Conservation (phyloP, 2,888 invertebrate genomes). For the Xanthorhoe designata region DNA sequence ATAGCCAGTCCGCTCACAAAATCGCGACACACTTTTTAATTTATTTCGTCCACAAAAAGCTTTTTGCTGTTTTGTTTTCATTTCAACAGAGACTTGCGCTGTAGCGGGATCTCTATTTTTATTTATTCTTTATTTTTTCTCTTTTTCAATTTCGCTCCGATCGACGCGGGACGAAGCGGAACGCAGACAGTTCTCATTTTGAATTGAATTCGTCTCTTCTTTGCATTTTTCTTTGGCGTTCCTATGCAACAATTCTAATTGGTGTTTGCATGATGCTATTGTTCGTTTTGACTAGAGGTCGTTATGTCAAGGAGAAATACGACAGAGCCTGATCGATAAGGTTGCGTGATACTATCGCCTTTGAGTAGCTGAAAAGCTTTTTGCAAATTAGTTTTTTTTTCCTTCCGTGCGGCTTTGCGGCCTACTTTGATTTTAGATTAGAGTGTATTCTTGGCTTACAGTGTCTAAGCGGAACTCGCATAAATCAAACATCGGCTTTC, state of each 20-base stretch:
- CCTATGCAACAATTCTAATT: constrained; percentile 78
- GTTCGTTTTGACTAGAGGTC: constrained; percentile 65
- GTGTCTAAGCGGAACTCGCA: constrained; percentile 20
- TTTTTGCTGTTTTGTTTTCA: constrained; percentile 82
- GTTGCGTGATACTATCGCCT: constrained; percentile 70
- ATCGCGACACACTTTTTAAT: constrained; percentile 84
- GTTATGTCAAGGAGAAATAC: constrained; percentile 62
- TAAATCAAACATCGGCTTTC: constrained; percentile 31
- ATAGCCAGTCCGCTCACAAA: constrained; percentile 69
- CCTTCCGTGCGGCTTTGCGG: constrained; percentile 49
- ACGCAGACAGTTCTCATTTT: constrained; percentile 83
- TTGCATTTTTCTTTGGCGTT: constrained; percentile 75
- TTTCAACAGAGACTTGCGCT: constrained; percentile 85
- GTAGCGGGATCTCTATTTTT: constrained; percentile 85
- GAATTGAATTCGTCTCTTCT: constrained; percentile 79
- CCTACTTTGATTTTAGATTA: constrained; percentile 43
- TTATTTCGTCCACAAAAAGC: constrained; percentile 84
- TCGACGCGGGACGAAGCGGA: constrained; percentile 79
- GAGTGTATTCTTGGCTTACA: constrained; percentile 21
- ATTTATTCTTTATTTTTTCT: constrained; percentile 78
- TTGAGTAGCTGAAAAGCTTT: constrained; percentile 68
- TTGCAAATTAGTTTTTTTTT: constrained; percentile 68
- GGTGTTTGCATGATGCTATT: constrained; percentile 79
- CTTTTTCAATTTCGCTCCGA: constrained; percentile 81
- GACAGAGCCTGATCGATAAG: constrained; percentile 64